These are phyloP conservation scores for Leptocoma aspasia DNA, from an alignment of 2,113 vertebrate genomes.

Conservation along the genomic window DNA sequence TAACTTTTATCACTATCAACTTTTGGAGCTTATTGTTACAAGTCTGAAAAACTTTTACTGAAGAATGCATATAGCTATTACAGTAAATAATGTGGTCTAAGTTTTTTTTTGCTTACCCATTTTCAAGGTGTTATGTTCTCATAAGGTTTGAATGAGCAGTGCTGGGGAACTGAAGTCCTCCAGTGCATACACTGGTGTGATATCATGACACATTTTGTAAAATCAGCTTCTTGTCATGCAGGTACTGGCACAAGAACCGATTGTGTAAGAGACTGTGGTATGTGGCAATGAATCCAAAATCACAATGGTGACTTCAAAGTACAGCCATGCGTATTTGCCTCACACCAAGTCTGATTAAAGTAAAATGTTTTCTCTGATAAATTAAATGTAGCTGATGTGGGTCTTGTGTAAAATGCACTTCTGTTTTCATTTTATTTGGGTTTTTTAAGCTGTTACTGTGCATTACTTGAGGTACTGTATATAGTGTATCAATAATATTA, in stretches of 20 bases:
- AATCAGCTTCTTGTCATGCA: neutral
- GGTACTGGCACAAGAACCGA: neutral
- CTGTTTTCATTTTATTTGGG: neutral
- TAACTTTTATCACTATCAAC: neutral
- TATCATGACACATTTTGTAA: neutral
- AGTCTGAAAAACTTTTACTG: neutral
- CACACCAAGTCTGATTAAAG: neutral
- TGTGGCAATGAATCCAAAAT: neutral
- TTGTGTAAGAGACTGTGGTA: neutral
- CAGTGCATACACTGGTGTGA: neutral
- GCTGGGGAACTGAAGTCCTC: neutral
- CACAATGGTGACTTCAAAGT: neutral
- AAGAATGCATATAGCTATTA: neutral
- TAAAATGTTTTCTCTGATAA: neutral
- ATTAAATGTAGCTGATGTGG: neutral
- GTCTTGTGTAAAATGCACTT: neutral
- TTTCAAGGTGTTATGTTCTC: neutral
- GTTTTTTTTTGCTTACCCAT: neutral
- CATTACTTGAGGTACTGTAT: neutral
- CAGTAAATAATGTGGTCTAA: neutral
- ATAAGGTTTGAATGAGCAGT: neutral
- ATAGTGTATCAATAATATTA: neutral
- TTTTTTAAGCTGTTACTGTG: neutral
- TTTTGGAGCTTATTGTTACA: neutral
- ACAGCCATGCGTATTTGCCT: neutral